Evolutionary conservation across 2,888 invertebrate genomes (phyloP).

Genomic region (Chaetogeoica ovagalla): DNA sequence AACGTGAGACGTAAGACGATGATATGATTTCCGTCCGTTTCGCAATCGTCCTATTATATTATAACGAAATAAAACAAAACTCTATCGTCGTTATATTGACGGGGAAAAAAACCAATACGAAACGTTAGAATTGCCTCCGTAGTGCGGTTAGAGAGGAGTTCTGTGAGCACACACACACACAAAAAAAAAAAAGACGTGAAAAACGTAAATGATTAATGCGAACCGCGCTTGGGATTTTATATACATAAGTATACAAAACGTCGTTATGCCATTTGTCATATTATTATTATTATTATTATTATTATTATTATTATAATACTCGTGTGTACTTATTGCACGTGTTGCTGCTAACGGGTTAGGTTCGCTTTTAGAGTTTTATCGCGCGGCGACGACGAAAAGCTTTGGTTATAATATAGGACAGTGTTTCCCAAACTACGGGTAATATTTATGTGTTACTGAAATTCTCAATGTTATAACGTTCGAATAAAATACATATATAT

Average conservation of each 20-base stretch:
- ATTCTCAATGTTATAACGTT: no score
- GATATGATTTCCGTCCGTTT: no score
- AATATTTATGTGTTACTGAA: no score
- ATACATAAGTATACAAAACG: no score
- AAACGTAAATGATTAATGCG: constrained; percentile 3
- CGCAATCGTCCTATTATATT: no score
- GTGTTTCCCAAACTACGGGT: no score
- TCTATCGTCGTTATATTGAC: neutral
- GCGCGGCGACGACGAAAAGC: neutral
- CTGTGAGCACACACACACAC: neutral
- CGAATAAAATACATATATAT: no score
- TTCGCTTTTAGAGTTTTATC: neutral
- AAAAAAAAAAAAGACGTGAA: neutral
- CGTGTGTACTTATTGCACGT: neutral
- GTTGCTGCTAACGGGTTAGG: neutral
- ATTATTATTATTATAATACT: neutral
- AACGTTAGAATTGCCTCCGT: neutral
- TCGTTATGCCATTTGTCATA: neutral
- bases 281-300: neutral
- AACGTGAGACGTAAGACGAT: no score
- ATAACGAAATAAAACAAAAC: no score
- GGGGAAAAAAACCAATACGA: neutral
- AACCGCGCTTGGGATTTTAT: neutral
- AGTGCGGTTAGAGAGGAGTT: neutral
- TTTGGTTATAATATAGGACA: no score